Base-by-base conservation (phyloP, 1,140 invertebrate genomes). In the silkworm (Bombyx mori) region DNA sequence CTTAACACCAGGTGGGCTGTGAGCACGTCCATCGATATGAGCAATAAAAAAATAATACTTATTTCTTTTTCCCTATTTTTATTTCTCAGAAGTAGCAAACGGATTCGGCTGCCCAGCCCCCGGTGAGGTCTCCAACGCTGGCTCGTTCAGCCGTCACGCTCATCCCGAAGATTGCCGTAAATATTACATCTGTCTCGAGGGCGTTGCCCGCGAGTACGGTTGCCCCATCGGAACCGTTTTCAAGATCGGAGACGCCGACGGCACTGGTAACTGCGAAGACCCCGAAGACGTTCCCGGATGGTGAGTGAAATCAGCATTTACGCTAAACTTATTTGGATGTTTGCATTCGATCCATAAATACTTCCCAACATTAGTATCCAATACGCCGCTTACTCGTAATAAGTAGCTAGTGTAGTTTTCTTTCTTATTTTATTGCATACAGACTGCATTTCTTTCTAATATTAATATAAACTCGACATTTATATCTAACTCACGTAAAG, bases 191-290 rank as follows among this genome's bases (percentile, higher is more conserved):
- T 98, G 96, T 80, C 84, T 97, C 51, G 96, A 97, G 79, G 94
- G 94, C 61, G 93, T 92, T 54, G 94, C 96, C 59, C 91, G 97
- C 68, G 96, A 98, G 84, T 98, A 98, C 83, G 96, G 97, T 57
- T 98, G 97, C 88, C 96, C 96, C 66, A 96, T 98, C 75, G 97
- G 96, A 60, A 97, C 96, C 22, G 97, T 98, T 9, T 98, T 97
- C 93, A 97, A 97, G 86, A 97, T 98, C 79, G 95, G 95, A 52
- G 93, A 95, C 71, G 81, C 92, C 68, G 95, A 97, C 60, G 96
- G 95, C 68, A 94, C 93, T 61, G 95, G 96, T 60, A 95, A 96
- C 89, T 98, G 97, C 85, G 94, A 96, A 87, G 96, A 97, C 75
- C 96, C 96, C 60, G 95, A 96, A 89, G 95, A 96, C 85, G 96